phyloP scores from a whole-genome alignment of 2,113 vertebrate species.

The Numenius arquata region DNA sequence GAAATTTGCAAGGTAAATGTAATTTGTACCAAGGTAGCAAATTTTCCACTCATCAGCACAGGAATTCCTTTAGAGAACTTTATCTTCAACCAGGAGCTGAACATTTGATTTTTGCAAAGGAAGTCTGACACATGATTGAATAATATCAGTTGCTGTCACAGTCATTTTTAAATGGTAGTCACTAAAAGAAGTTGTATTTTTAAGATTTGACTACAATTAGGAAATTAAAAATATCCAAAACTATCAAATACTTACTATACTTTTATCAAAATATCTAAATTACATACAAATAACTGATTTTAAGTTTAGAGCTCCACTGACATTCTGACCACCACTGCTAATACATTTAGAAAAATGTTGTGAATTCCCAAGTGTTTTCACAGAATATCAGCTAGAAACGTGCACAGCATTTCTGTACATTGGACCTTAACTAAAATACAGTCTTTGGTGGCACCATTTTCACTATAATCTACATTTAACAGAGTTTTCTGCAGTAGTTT shows the following conservation, averaged over 20 bases:
- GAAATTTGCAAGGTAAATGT: slow-evolving; percentile 63
- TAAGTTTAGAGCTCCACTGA: neutral
- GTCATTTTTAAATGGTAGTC: neutral
- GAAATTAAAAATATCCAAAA: neutral
- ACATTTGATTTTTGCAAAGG: neutral
- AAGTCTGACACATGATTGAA: neutral
- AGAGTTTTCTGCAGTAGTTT: neutral
- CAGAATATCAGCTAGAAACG: neutral
- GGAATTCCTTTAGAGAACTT: neutral
- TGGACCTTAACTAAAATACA: neutral
- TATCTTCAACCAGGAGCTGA: neutral
- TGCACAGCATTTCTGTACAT: neutral
- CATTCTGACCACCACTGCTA: neutral
- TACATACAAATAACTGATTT: neutral
- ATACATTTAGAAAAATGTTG: neutral
- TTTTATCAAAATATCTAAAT: neutral
- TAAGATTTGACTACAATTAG: neutral
- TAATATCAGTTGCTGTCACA: neutral
- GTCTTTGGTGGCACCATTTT: neutral
- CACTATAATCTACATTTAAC: neutral
- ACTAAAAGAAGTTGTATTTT: neutral
- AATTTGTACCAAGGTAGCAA: slow-evolving; percentile 24
- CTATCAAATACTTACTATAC: neutral
- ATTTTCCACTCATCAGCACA: slow-evolving; percentile 7
- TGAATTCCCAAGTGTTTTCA: neutral